Percentiles rank a stretch among this genome's conserved stretches.
These are phyloP conservation scores for Gymnocheta viridis DNA, from an alignment of 2,888 invertebrate genomes.

Conservation along the genomic window DNA sequence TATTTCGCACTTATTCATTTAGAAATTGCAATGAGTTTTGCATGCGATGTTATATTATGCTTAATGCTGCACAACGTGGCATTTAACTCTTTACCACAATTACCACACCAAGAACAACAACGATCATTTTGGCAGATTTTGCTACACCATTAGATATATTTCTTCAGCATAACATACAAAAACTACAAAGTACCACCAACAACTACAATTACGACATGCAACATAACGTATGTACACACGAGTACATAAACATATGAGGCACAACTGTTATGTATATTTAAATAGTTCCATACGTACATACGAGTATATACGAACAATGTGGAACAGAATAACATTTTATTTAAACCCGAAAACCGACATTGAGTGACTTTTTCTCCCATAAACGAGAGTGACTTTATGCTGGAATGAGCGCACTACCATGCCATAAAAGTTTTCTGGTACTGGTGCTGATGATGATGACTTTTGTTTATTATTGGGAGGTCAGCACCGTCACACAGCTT, in stretches of 20 bases:
- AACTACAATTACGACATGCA: conserved; percentile 3
- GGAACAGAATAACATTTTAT: conserved; percentile 9
- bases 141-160: neutral
- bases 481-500: conserved; percentile 11
- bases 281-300: neutral
- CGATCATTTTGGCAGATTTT: conserved; percentile 20
- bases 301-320: neutral
- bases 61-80: neutral
- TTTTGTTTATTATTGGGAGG: conserved; percentile 38
- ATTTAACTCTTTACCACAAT: neutral
- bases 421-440: neutral
- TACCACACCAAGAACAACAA: neutral
- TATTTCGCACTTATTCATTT: too few relatives aligned
- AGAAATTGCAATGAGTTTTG: too few relatives aligned
- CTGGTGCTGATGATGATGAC: conserved; percentile 35
- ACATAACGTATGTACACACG: neutral
- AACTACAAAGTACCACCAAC: conserved; percentile 12
- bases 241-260: neutral
- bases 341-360: conserved; percentile 30
- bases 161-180: conserved; percentile 4
- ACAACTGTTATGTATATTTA: neutral
- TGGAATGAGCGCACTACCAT: too few relatives aligned
- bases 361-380: conserved; percentile 31
- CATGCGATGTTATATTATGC: neutral
- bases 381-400: neutral